phyloP scores from a whole-genome alignment of 2,797 vertebrate species.

The Huso huso region DNA sequence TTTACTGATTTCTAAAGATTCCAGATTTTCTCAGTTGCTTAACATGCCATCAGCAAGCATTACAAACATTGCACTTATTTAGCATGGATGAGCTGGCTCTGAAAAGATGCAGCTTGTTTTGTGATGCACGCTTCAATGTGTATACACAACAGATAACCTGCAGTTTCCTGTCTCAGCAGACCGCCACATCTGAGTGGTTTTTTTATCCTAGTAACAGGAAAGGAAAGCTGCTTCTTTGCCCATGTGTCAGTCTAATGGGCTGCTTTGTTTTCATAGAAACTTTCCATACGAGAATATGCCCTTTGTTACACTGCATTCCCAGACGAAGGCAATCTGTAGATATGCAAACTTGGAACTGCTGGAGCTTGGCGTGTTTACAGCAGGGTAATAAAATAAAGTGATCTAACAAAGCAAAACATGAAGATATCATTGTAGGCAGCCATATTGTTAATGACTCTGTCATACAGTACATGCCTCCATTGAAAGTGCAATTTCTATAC shows the following conservation, averaged over 20 bases:
- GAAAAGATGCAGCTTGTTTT: background rate
- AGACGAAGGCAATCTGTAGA: background rate
- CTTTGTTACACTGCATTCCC: background rate
- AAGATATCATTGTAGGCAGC: background rate
- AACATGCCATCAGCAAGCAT: constrained; percentile 6
- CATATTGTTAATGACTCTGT: background rate
- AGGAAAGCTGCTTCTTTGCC: constrained; percentile 4
- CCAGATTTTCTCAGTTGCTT: background rate
- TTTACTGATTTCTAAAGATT: background rate
- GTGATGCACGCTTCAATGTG: background rate
- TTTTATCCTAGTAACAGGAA: background rate
- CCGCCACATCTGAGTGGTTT: background rate
- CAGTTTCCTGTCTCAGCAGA: background rate
- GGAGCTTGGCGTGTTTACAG: constrained; percentile 7
- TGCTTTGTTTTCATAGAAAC: constrained; percentile 4
- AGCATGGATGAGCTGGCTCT: background rate
- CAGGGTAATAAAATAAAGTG: background rate
- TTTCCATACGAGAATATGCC: background rate
- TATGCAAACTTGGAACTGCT: background rate
- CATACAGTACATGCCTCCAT: too few species aligned
- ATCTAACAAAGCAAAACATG: background rate
- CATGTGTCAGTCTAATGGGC: constrained; percentile 14
- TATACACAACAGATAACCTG: background rate
- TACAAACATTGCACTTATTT: constrained; percentile 13
- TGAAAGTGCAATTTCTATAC: too few species aligned